Evolutionary conservation across 2,888 invertebrate species (phyloP), one percentile per base, ranked within the genome.

Genomic region (Argyresthia goedartella): DNA sequence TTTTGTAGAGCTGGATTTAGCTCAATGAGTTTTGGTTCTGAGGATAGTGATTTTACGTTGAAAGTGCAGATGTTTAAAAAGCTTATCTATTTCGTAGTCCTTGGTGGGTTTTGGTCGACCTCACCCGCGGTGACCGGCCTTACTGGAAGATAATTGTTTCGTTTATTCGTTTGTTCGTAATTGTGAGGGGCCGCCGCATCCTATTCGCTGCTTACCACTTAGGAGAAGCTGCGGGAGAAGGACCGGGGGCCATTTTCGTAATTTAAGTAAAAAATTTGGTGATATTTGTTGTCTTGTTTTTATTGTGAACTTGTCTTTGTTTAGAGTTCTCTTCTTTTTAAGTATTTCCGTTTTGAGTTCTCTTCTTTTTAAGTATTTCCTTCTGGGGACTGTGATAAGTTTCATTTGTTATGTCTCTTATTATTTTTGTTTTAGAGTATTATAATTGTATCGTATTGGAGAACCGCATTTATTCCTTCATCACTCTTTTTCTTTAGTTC

Each of bases 381-480:
- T n/a, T n/a, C n/a, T n/a, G n/a, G 49, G 36, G 35, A 36, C 15
- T 49, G 35, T 2, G 36, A 49, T 11, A 36, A n/a, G n/a, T 39
- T 1, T 8, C 7, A 3, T 14, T 50, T 39, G 6, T 39, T n/a
- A n/a, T n/a, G n/a, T n/a, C n/a, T n/a, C n/a, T n/a, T 15, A 13
- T 16, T 11, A 15, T n/a, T 15, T 41, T 8, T 39, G 15, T 11
- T 25, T 42, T 11, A 4, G 3, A 49, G 15, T 9, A 43, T 34
- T n/a, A 50, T 43, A 1, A 50, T n/a, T 50, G 43, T 50, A 34
- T 50, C 36, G 33, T 50, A 50, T 11, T 13, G 15, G 4, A 50
- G n/a, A 11, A 50, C 36, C 10, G 44, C 34, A n/a, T 44, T 50
- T 8, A 4, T 34, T 34, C 50, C 50, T 13, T 50, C n/a, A 3